These are phyloP conservation scores for Galerucella nymphaeae DNA, from an alignment of 2,888 invertebrate species.

Conservation along the genomic window DNA sequence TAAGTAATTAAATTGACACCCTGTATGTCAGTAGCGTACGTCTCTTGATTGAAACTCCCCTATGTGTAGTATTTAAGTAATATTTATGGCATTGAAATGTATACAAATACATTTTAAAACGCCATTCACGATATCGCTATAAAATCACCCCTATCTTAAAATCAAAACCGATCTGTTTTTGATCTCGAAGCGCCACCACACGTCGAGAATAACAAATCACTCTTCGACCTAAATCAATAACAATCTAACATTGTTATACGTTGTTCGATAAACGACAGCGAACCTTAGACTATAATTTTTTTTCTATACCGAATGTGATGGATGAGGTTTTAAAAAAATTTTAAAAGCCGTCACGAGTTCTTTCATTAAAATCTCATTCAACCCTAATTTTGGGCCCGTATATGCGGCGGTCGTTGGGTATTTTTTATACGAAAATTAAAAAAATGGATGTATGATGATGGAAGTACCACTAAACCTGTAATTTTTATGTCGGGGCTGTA, in stretches of 20 bases:
- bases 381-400: slow-evolving; percentile 34
- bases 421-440: slow-evolving; percentile 7
- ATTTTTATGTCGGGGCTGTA: slow-evolving; percentile 39
- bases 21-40: too few relatives aligned
- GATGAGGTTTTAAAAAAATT: slow-evolving; percentile 37
- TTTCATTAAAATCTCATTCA: slow-evolving; percentile 36
- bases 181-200: slow-evolving; percentile 22
- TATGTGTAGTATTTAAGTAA: too few relatives aligned
- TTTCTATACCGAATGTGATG: slow-evolving; percentile 10
- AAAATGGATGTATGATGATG: slow-evolving; percentile 25
- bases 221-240: not conserved
- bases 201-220: slow-evolving; percentile 31
- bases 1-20: too few relatives aligned
- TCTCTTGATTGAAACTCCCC: too few relatives aligned
- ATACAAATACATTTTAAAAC: not conserved
- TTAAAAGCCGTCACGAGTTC: slow-evolving; percentile 33
- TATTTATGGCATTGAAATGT: too few relatives aligned
- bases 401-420: slow-evolving; percentile 29
- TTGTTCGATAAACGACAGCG: not conserved
- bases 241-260: not conserved
- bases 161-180: slow-evolving; percentile 34
- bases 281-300: not conserved
- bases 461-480: slow-evolving; percentile 25
- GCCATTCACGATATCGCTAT: not conserved
- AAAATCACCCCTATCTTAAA: slow-evolving; percentile 27